Conservation (phyloP, 2,888 invertebrate species). For the Patella pellucida region DNA sequence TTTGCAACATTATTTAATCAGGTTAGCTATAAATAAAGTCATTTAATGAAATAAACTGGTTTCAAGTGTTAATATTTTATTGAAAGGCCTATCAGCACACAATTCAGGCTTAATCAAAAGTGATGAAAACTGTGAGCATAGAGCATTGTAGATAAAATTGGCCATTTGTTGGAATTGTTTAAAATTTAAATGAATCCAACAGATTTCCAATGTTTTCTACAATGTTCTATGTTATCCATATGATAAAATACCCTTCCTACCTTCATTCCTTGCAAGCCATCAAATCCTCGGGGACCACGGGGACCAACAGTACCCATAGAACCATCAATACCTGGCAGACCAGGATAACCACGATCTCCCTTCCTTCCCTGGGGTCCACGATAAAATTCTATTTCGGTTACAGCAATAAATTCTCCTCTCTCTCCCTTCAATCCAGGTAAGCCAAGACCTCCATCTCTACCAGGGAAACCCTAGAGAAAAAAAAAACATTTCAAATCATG, state of each 20-base stretch:
- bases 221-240: too few relatives aligned
- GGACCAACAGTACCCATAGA: slow-evolving; percentile 38
- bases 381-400: slow-evolving; percentile 30
- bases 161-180: too few relatives aligned
- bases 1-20: too few relatives aligned
- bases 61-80: too few relatives aligned
- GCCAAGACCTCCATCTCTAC: slow-evolving; percentile 37
- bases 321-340: slow-evolving; percentile 73
- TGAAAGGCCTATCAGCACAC: too few relatives aligned
- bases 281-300: slow-evolving; percentile 39
- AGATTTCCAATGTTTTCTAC: too few relatives aligned
- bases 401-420: slow-evolving; percentile 55
- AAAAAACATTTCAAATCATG: slow-evolving; percentile 74
- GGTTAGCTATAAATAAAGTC: too few relatives aligned
- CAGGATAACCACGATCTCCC: slow-evolving; percentile 78
- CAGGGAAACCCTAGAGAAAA: slow-evolving; percentile 74
- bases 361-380: slow-evolving; percentile 44
- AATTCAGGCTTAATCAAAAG: too few relatives aligned
- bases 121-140: too few relatives aligned
- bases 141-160: too few relatives aligned
- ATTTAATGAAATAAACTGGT: too few relatives aligned
- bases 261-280: slow-evolving; percentile 39
- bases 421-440: slow-evolving; percentile 84
- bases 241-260: slow-evolving; percentile 17
- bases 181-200: too few relatives aligned